Evolutionary conservation across 2,797 vertebrate genomes (phyloP).

Genomic region (Orestias chungarensis): DNA sequence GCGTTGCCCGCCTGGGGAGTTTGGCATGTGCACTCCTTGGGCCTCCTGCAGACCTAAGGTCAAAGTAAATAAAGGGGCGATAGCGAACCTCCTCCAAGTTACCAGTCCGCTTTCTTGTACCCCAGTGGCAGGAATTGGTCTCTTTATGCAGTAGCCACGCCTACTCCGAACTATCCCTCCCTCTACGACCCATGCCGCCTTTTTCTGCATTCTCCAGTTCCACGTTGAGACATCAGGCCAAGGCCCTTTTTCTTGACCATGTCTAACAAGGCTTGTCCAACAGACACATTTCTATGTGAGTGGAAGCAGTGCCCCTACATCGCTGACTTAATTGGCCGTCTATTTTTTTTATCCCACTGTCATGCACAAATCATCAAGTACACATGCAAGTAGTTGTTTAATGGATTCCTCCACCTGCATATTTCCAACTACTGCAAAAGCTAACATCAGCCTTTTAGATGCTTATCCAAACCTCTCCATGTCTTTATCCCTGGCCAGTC

Average conservation of each 20-base stretch:
- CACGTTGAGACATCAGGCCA: constrained; percentile 35
- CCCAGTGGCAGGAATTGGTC: constrained; percentile 65
- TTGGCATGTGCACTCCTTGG: constrained; percentile 82
- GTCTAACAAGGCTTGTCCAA: not conserved
- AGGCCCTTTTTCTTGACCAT: not conserved
- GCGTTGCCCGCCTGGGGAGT: constrained; percentile 81
- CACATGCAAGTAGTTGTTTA: too few species aligned
- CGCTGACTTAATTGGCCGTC: too few species aligned
- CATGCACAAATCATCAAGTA: too few species aligned
- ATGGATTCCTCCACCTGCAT: too few species aligned
- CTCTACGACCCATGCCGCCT: constrained; percentile 59
- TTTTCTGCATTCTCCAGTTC: constrained; percentile 53
- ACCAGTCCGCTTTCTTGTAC: constrained; percentile 57
- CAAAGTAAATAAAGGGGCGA: constrained; percentile 82
- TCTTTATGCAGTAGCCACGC: constrained; percentile 67
- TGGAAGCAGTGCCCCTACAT: too few species aligned
- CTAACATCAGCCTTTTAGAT: too few species aligned
- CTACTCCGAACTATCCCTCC: constrained; percentile 61
- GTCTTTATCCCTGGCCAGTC: too few species aligned
- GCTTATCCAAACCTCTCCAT: too few species aligned
- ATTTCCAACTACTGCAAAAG: too few species aligned
- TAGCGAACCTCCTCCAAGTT: constrained; percentile 69
- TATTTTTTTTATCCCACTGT: too few species aligned
- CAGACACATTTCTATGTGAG: too few species aligned
- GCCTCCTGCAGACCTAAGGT: constrained; percentile 76